Evolutionary conservation across 1,140 invertebrate species (phyloP), one percentile per base, ranked within the genome.

Genomic region (Drosophila tropicalis): DNA sequence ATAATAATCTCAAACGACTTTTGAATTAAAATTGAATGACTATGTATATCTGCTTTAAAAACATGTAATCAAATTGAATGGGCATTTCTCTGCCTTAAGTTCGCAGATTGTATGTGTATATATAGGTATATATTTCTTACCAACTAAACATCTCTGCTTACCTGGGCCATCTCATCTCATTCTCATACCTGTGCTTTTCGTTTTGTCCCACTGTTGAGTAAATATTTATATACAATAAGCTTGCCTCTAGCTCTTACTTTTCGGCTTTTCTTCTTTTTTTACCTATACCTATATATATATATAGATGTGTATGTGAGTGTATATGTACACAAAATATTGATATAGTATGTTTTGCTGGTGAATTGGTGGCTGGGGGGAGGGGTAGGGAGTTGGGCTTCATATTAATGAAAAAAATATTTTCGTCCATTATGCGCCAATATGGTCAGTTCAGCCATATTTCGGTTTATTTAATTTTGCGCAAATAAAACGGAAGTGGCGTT

Each of bases 361-460:
- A 29, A 29, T 29, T 58, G 6, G 34, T 10, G n/a, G 6, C 34
- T 9, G n/a, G 57, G 15, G 32, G 34, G 1, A 5, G 55, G 19
- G 55, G 9, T 2, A 6, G 34, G 1, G 10, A 36, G 34, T 0
- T 72, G 65, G 67, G 34, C 41, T n/a, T 22, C 69, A 89, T 80
- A 89, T 89, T 89, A 87, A 87, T 89, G 83, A 87, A 84, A 75
- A 87, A 84, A 89, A 87, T 89, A 89, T 84, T 89, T 89, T 89
- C 36, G 64, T 55, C 84, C 82, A 89, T 89, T 89, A 89, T 89
- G 85, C 84, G 80, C 84, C 84, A 89, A 89, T 89, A 89, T 89
- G 85, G 84, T 89, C 67, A 78, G 76, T 85, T 89, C 67, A 78
- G 76, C 84, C 84, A 89, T 89, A 89, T 89, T 89, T 89, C 84